Percentiles rank a stretch among this genome's conserved stretches.
Conservation (phyloP, 2,797 vertebrate genomes). For the Schizothorax lantsangensis region DNA sequence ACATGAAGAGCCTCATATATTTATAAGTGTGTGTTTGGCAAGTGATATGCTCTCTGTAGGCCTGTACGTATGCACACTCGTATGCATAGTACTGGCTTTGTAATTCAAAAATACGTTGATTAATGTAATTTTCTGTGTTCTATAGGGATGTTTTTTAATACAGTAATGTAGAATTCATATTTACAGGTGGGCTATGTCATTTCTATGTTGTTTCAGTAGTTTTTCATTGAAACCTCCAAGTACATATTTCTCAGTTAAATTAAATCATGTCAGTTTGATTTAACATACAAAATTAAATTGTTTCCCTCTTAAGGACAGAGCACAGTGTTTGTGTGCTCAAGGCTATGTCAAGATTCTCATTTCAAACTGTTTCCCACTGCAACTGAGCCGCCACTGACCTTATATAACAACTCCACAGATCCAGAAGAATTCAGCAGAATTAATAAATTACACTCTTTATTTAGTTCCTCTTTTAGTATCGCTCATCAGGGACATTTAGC, state of each 20-base stretch:
- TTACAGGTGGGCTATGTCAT: no score
- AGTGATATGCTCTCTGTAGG: constrained; percentile 17
- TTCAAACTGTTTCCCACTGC: neutral
- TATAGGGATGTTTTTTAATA: neutral
- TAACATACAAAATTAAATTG: neutral
- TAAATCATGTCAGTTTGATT: constrained; percentile 2
- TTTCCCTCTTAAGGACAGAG: constrained; percentile 23
- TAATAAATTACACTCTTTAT: constrained; percentile 37
- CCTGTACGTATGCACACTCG: neutral
- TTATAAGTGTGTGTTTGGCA: neutral
- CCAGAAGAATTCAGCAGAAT: neutral
- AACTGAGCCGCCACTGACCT: neutral
- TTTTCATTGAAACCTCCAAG: neutral
- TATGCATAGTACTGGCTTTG: neutral
- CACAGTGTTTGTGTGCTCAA: constrained; percentile 19
- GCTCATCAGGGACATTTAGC: constrained; percentile 4
- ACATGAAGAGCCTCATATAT: constrained; percentile 5
- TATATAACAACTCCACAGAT: constrained; percentile 10
- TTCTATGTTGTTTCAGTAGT: neutral
- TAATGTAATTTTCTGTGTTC: neutral
- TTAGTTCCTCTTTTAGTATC: neutral
- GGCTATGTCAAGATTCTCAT: neutral
- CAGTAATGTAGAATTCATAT: neutral
- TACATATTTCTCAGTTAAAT: constrained; percentile 15
- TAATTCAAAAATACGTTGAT: neutral